These are phyloP conservation scores for Diploptera punctata DNA, from an alignment of 2,888 invertebrate genomes.

Conservation along the genomic window DNA sequence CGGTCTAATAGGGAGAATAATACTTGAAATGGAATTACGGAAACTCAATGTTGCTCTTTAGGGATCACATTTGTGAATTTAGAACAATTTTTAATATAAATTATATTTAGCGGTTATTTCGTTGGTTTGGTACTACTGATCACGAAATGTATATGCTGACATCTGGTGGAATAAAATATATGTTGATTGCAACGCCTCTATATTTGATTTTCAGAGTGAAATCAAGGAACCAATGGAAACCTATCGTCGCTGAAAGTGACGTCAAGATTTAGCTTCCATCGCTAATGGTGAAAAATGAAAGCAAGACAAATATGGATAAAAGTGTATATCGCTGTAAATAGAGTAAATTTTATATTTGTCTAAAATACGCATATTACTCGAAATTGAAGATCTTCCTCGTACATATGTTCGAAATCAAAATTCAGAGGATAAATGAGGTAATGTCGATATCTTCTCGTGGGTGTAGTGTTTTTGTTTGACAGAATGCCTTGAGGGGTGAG, in stretches of 20 bases:
- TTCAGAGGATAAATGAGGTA: not conserved
- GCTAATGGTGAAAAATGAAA: slow-evolving; percentile 1
- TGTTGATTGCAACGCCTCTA: too few relatives aligned
- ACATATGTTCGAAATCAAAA: too few relatives aligned
- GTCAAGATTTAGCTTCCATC: not conserved
- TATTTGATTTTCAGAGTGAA: too few relatives aligned
- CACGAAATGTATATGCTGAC: too few relatives aligned
- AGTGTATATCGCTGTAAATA: not conserved
- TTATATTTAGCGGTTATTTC: too few relatives aligned
- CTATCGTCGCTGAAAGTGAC: not conserved
- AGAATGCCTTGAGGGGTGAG: not conserved
- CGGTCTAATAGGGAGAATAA: too few relatives aligned
- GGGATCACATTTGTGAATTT: too few relatives aligned
- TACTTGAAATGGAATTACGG: too few relatives aligned
- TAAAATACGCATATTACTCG: not conserved
- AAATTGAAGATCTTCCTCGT: not conserved
- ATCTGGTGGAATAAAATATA: too few relatives aligned
- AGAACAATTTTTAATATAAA: too few relatives aligned
- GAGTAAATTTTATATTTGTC: not conserved
- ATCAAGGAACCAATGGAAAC: slow-evolving; percentile 2
- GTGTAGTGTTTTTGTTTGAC: slow-evolving; percentile 1
- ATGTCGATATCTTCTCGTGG: not conserved
- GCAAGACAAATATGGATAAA: slow-evolving; percentile 1
- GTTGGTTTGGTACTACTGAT: too few relatives aligned
- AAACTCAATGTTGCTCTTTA: too few relatives aligned